Evolutionary conservation across 2,113 vertebrate species (phyloP), one percentile per base, ranked within the genome.

Genomic region (Emydura subglobosa): DNA sequence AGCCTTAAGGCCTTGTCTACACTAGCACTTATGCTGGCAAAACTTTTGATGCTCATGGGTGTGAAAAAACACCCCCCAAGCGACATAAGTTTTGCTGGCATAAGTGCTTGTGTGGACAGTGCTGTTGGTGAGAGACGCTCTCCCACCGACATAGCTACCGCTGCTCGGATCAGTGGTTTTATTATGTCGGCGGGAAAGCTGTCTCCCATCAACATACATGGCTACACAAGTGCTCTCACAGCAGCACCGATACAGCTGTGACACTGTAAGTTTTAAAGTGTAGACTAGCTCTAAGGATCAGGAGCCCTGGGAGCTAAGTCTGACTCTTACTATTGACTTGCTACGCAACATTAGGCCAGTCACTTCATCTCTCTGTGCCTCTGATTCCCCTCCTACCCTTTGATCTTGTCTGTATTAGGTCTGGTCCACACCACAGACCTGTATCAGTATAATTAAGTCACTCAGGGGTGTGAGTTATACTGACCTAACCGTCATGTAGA

Each of bases 261-360:
- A 34, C 31, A 34, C 8, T 53, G 3, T n/a, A 68, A 16, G 34
- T 6, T 61, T 13, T 6, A 6, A 9, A 61, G 57, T 3, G 6
- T 61, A 31, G 57, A 31, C 12, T 6, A 31, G 29, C 13, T 29
- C 59, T 31, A 61, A 61, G 59, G 34, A 31, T 61, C 0, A 2
- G 4, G 1, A 7, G 6, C 87, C 0, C 0, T 10, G 59, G 79
- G 81, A 91, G 27, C 10, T 0, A 0, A 5, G 9, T 31, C n/a
- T 10, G 22, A 31, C 61, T 53, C 68, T 27, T 27, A 9, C 8
- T 9, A 17, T 5, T 84, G 44, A 7, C 83, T 89, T 87, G 19
- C 47, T 27, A 3, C 3, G 50, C 19, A 10, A 6, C 0, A 1
- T 68, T 51, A 14, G 5, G 14, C 29, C 85, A 91, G 81, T 55